phyloP scores from a whole-genome alignment of 2,888 invertebrate genomes.

The Scaptomyza reducta region DNA sequence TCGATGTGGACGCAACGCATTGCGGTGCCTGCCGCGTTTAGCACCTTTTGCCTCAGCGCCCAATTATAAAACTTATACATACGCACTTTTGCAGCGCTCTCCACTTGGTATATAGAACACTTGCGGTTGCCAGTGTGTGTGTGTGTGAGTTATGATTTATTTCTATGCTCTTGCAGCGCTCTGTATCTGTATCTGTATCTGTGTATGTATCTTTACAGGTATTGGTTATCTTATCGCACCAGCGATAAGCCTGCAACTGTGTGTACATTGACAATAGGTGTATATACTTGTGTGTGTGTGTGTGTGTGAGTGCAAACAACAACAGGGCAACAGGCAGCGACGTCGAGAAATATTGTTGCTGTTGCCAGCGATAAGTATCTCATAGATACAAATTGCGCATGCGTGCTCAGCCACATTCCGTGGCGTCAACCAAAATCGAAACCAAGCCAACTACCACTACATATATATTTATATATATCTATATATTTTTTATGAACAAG shows the following conservation, averaged over 20 bases:
- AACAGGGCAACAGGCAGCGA: slow-evolving; percentile 34
- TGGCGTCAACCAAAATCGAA: slow-evolving; percentile 37
- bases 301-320: slow-evolving; percentile 54
- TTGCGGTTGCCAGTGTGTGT: slow-evolving; percentile 45
- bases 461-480: neutral
- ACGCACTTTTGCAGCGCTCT: slow-evolving; percentile 34
- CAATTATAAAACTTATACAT: slow-evolving; percentile 69
- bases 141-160: slow-evolving; percentile 71
- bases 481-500: slow-evolving; percentile 8
- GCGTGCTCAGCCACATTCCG: slow-evolving; percentile 69
- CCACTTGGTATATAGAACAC: slow-evolving; percentile 37
- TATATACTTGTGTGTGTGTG: slow-evolving; percentile 25
- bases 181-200: slow-evolving; percentile 4
- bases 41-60: slow-evolving; percentile 71
- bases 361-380: slow-evolving; percentile 75
- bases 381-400: slow-evolving; percentile 82
- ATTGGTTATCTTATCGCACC: slow-evolving; percentile 81
- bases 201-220: slow-evolving; percentile 23
- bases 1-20: slow-evolving; percentile 68
- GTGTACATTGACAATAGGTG: slow-evolving; percentile 9
- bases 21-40: slow-evolving; percentile 74
- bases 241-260: slow-evolving; percentile 48
- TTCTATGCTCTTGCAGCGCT: slow-evolving; percentile 50
- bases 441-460: slow-evolving; percentile 2
- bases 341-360: slow-evolving; percentile 5